A percentile compares a stretch with the other conserved stretches of the same genome.
Evolutionary conservation across 2,113 vertebrate genomes (phyloP).

Genomic region (Galbula dea): DNA sequence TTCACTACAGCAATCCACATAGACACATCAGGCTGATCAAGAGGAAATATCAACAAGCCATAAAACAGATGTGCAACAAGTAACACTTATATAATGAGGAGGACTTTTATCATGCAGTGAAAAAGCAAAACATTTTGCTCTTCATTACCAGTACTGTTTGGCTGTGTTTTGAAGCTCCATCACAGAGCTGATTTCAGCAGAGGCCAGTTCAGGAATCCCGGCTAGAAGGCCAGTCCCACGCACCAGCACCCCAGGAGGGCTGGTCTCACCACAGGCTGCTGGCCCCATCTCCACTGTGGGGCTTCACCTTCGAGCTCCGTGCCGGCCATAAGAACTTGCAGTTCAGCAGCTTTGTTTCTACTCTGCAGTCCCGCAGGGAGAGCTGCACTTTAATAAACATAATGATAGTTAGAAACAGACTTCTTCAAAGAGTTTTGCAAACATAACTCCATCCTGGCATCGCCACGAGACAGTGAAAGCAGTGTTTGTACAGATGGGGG

Average conservation of each 20-base stretch:
- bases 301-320: neutral
- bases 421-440: slow-evolving; percentile 48
- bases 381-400: slow-evolving; percentile 39
- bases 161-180: neutral
- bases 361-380: neutral
- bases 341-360: neutral
- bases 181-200: neutral
- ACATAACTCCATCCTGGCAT: neutral
- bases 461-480: neutral
- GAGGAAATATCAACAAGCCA: neutral
- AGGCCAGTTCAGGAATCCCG: neutral
- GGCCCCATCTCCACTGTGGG: neutral
- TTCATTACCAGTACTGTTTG: neutral
- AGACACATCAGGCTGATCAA: neutral
- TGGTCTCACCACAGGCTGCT: neutral
- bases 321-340: neutral
- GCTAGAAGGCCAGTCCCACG: neutral
- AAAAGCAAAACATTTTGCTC: slow-evolving; percentile 19
- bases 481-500: slow-evolving; percentile 60
- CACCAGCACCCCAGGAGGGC: neutral
- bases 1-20: neutral
- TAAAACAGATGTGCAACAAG: neutral
- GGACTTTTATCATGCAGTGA: neutral
- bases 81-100: neutral
- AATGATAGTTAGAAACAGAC: neutral